Evolutionary conservation across 2,113 vertebrate species (phyloP).

Genomic region (Emydura subglobosa): DNA sequence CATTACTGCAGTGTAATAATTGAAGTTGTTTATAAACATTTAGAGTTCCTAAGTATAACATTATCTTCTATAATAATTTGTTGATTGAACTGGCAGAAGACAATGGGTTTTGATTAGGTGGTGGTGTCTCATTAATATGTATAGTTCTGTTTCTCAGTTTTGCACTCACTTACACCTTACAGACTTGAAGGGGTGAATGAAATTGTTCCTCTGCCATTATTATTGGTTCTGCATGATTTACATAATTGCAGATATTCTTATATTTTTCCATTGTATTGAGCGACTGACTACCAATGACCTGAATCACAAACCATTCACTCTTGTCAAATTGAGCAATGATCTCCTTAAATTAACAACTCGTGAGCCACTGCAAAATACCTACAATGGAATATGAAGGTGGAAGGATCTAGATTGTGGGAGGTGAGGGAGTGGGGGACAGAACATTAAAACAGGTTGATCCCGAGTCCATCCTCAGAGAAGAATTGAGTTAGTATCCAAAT

Average conservation of each 20-base stretch:
- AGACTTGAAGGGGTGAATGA: neutral
- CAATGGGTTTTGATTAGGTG: slow-evolving; percentile 69
- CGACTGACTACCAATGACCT: slow-evolving; percentile 17
- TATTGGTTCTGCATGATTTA: slow-evolving; percentile 46
- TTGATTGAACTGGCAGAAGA: slow-evolving; percentile 70
- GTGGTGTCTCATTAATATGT: slow-evolving; percentile 65
- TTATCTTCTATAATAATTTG: slow-evolving; percentile 67
- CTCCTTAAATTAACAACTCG: slow-evolving; percentile 25
- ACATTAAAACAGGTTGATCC: neutral
- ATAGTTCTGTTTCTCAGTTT: slow-evolving; percentile 52
- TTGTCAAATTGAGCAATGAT: neutral
- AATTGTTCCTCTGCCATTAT: slow-evolving; percentile 48
- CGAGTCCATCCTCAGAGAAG: neutral
- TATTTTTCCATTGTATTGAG: slow-evolving; percentile 27
- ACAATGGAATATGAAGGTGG: neutral
- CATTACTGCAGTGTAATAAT: slow-evolving; percentile 33
- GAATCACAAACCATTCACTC: neutral
- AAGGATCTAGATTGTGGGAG: neutral
- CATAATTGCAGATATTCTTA: slow-evolving; percentile 41
- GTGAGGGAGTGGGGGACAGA: neutral
- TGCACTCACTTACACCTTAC: slow-evolving; percentile 8
- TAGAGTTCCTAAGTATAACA: slow-evolving; percentile 58
- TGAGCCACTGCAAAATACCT: neutral
- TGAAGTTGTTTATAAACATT: slow-evolving; percentile 75
- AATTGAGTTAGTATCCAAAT: neutral